A percentile compares a stretch with the other conserved stretches of the same genome.
Evolutionary conservation across 2,888 invertebrate genomes (phyloP).

Genomic region (Griposia aprilina): DNA sequence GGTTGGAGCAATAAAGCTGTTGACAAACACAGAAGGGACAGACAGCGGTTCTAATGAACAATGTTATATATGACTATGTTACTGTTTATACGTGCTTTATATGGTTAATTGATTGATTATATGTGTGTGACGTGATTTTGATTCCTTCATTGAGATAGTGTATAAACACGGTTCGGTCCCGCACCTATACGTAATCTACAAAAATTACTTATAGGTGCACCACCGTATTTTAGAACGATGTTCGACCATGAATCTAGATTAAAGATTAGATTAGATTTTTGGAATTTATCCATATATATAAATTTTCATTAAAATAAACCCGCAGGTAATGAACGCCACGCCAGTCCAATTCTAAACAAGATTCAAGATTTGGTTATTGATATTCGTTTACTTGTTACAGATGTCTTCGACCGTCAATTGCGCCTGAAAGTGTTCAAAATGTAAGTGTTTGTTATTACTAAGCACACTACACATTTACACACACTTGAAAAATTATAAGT

Average conservation of each 20-base stretch:
- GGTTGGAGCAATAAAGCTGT: slow-evolving; percentile 50
- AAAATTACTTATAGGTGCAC: too few relatives aligned
- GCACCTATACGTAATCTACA: too few relatives aligned
- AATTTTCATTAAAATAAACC: not conserved
- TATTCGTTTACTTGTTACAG: slow-evolving; percentile 44
- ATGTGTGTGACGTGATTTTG: slow-evolving; percentile 17
- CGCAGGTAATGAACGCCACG: not conserved
- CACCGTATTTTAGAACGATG: not conserved
- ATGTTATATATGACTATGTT: slow-evolving; percentile 40
- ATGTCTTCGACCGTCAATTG: not conserved
- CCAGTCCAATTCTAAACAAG: not conserved
- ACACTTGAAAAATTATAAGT: not conserved
- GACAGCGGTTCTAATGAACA: slow-evolving; percentile 31
- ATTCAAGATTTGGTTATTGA: not conserved
- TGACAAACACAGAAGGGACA: slow-evolving; percentile 51
- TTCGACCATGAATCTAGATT: not conserved
- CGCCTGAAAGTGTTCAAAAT: not conserved
- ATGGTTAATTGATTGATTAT: slow-evolving; percentile 41
- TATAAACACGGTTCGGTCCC: too few relatives aligned
- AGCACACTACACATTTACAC: not conserved
- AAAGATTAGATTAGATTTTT: not conserved
- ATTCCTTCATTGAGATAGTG: slow-evolving; percentile 7
- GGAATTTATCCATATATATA: not conserved
- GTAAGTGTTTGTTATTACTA: slow-evolving; percentile 30
- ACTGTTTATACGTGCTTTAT: slow-evolving; percentile 34